Evolutionary conservation across 2,113 vertebrate genomes (phyloP), one percentile per base, ranked within the genome.

Genomic region (Herpetotheres cachinnans): DNA sequence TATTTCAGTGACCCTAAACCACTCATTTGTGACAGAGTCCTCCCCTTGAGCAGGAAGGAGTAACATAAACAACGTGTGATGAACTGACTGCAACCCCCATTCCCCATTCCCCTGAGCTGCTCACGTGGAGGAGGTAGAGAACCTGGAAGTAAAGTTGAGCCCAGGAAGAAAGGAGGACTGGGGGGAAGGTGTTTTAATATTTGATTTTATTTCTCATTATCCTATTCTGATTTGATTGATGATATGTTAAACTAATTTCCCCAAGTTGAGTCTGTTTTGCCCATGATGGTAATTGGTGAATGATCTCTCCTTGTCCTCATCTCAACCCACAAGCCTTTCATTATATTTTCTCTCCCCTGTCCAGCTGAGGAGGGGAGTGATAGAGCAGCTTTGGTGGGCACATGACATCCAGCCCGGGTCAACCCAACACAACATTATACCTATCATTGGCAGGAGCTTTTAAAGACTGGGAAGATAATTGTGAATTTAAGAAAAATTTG

Each of bases 71-170:
- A 69, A 69, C 4, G 2, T 10, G 9, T 36, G 14, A 44, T 82
- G 56, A 50, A 25, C 18, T 44, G 26, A 50, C 7, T 13, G 10
- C 9, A 29, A 32, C 34, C 6, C 6, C 17, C 38, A 9, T 30
- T 67, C 6, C 6, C 17, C 38, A 9, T 30, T 61, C 20, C n/a
- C 12, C 21, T 29, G n/a, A 25, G 22, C 22, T 36, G 29, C 13
- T 20, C 38, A 4, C 2, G 0, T 11, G 18, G 32, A 87, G 32
- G 16, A 76, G 0, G 0, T 18, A 9, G 13, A 38, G 13, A 63
- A 76, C 50, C 5, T 10, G 36, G 13, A 7, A 44, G 18, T 50
- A 32, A 44, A 62, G 10, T 10, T 69, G 49, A 87, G n/a, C 49
- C 63, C 9, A 14, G 19, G 32, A 46, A 63, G 36, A 77, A 87